Percentiles rank a stretch among this genome's conserved stretches.
phyloP scores from a whole-genome alignment of 2,797 vertebrate genomes.

The Melopsittacus undulatus region DNA sequence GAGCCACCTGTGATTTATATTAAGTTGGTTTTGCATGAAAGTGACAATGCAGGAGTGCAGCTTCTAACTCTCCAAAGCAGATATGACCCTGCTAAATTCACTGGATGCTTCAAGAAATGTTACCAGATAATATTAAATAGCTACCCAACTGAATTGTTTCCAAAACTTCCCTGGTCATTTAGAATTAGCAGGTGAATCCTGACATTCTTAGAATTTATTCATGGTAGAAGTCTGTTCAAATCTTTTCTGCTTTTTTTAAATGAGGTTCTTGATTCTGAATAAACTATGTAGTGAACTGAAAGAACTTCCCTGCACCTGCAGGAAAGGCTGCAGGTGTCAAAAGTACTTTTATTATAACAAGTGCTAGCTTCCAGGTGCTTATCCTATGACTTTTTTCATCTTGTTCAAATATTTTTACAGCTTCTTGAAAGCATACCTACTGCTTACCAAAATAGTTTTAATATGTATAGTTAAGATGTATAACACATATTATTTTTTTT shows the following conservation, averaged over 20 bases:
- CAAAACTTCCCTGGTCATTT: not conserved
- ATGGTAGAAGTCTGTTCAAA: conserved; percentile 16
- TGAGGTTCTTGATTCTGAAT: conserved; percentile 32
- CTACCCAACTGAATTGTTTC: conserved; percentile 28
- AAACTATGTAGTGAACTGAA: conserved; percentile 26
- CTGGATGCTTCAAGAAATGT: not conserved
- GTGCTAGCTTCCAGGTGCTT: conserved; percentile 13
- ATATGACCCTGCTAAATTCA: not conserved
- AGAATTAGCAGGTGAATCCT: conserved; percentile 27
- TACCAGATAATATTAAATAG: conserved; percentile 5
- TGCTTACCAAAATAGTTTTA: not conserved
- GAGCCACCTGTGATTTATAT: conserved; percentile 14
- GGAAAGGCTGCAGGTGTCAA: conserved; percentile 47
- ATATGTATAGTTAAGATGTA: not conserved
- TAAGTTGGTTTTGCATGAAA: conserved; percentile 3
- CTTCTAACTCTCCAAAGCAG: conserved; percentile 15
- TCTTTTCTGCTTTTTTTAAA: conserved; percentile 34
- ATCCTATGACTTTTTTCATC: not conserved
- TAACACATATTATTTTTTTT: not conserved
- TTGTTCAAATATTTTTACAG: not conserved
- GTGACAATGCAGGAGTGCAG: not conserved
- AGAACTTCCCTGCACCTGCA: conserved; percentile 42
- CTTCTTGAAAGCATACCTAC: not conserved
- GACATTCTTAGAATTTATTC: conserved; percentile 28
- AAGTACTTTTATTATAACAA: conserved; percentile 23